Percentiles rank a stretch among this genome's conserved stretches.
Conservation (phyloP, 1,140 invertebrate species). For the Sminthurinus signatus region DNA sequence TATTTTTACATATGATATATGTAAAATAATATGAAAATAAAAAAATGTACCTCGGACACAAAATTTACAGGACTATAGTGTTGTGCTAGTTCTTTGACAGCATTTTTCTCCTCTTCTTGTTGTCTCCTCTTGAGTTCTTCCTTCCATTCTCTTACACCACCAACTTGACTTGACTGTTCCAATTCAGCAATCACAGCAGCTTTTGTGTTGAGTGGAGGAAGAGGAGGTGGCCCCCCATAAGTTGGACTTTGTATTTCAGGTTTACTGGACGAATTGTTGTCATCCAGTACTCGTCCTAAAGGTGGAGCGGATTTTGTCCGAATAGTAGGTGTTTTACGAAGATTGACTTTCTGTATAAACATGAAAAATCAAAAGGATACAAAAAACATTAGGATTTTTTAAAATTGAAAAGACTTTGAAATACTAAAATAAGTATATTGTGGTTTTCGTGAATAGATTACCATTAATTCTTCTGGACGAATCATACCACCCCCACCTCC, state of each 20-base stretch:
- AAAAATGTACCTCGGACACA: conserved; percentile 29
- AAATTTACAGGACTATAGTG: conserved; percentile 39
- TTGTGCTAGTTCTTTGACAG: conserved; percentile 32
- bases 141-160: conserved; percentile 41
- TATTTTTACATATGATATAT: background rate
- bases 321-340: conserved; percentile 36
- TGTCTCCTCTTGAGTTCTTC: conserved; percentile 37
- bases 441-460: conserved; percentile 10
- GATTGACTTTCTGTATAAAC: conserved; percentile 40
- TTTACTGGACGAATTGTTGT: background rate
- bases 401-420: background rate
- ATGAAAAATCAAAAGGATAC: conserved; percentile 3
- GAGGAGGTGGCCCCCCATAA: background rate
- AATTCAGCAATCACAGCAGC: conserved; percentile 38
- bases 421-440: too few relatives aligned
- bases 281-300: conserved; percentile 33
- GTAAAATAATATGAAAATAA: background rate
- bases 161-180: conserved; percentile 38
- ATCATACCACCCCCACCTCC: conserved; percentile 11
- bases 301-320: conserved; percentile 37
- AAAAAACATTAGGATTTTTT: background rate
- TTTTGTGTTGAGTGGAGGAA: conserved; percentile 5
- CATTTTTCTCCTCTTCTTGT: conserved; percentile 34
- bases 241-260: background rate
- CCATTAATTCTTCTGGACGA: conserved; percentile 35